Percentiles rank a stretch among this genome's conserved stretches.
Evolutionary conservation across 1,140 invertebrate genomes (phyloP).

Genomic region (Parasteatoda tepidariorum): DNA sequence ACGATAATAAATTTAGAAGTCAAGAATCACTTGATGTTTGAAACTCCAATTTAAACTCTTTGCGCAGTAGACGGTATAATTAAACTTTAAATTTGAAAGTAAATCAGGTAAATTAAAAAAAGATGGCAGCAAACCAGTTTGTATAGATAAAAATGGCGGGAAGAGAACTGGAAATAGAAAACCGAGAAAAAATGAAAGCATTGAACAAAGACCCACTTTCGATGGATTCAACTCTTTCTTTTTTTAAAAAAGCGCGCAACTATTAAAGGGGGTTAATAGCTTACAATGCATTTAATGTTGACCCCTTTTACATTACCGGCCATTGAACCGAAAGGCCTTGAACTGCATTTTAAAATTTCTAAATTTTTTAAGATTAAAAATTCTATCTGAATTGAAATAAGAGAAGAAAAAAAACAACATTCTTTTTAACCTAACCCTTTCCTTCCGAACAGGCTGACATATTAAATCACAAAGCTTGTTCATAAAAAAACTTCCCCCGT

Average conservation of each 20-base stretch:
- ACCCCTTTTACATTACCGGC: conserved; percentile 23
- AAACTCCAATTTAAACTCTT: too few relatives aligned
- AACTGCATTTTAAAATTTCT: background rate
- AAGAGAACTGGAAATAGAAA: too few relatives aligned
- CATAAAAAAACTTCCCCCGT: background rate
- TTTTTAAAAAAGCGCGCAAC: background rate
- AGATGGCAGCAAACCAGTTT: too few relatives aligned
- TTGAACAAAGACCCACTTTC: conserved; percentile 31
- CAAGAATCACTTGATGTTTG: too few relatives aligned
- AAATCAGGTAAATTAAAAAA: too few relatives aligned
- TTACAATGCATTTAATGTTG: conserved; percentile 25
- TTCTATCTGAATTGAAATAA: background rate
- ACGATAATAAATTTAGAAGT: too few relatives aligned
- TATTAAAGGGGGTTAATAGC: conserved; percentile 37
- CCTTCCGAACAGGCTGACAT: conserved; percentile 13
- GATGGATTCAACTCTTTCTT: background rate
- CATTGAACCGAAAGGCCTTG: conserved; percentile 36
- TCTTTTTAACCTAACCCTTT: conserved; percentile 1
- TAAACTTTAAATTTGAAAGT: too few relatives aligned
- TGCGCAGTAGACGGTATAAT: too few relatives aligned
- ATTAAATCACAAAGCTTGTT: background rate
- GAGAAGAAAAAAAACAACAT: background rate
- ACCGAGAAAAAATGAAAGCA: conserved; percentile 4
- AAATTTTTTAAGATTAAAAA: background rate
- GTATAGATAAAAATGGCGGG: too few relatives aligned